Conservation (phyloP, 2,797 vertebrate genomes). For the Mormyrus proboscirostris region DNA sequence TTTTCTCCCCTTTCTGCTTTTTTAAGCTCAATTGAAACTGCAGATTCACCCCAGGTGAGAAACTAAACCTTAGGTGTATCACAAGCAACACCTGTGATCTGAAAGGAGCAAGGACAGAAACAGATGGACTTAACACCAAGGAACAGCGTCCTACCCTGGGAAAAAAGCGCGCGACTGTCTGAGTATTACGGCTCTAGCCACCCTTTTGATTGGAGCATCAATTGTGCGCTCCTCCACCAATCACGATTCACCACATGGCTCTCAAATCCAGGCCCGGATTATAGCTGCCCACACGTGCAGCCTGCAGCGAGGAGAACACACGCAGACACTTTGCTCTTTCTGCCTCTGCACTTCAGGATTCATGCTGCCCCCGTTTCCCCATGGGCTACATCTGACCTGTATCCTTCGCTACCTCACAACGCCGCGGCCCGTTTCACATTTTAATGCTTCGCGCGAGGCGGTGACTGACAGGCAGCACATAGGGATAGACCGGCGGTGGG, state of each 20-base stretch:
- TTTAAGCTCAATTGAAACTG: constrained; percentile 6
- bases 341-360: background rate
- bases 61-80: constrained; percentile 19
- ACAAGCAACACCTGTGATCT: background rate
- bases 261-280: background rate
- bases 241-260: background rate
- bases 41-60: constrained; percentile 20
- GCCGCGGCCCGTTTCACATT: background rate
- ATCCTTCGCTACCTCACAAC: background rate
- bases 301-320: background rate
- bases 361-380: background rate
- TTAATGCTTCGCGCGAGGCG: background rate
- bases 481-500: background rate
- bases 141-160: background rate
- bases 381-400: background rate
- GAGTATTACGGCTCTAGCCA: background rate
- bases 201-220: background rate
- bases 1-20: constrained; percentile 17
- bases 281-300: background rate
- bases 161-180: background rate
- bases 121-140: background rate
- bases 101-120: background rate
- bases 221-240: background rate
- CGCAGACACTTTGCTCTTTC: background rate
- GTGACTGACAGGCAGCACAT: background rate